phyloP scores from a whole-genome alignment of 2,797 vertebrate species.

The Sternarchorhynchus goeldii region DNA sequence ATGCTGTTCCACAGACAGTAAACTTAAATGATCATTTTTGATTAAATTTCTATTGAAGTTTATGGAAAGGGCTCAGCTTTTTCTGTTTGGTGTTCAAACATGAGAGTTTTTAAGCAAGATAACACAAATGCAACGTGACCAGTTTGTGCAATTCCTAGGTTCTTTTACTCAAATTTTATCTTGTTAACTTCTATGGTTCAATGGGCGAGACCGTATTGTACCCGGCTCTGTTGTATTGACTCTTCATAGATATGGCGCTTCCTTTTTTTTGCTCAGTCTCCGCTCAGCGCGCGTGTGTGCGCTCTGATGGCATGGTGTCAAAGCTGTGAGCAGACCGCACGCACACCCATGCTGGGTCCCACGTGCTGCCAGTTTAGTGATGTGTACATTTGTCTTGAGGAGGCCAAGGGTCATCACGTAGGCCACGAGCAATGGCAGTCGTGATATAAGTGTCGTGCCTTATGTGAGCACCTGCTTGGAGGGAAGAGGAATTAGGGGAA shows the following conservation, averaged over 20 bases:
- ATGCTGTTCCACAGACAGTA: background rate
- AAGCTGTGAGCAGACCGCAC: background rate
- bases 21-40: background rate
- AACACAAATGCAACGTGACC: background rate
- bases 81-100: background rate
- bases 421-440: background rate
- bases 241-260: background rate
- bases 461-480: background rate
- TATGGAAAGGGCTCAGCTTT: background rate
- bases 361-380: constrained; percentile 32
- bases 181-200: too few species aligned
- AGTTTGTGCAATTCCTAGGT: background rate
- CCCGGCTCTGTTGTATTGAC: background rate
- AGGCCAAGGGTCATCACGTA: constrained; percentile 22
- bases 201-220: too few species aligned
- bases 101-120: background rate
- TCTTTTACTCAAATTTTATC: too few species aligned
- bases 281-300: background rate
- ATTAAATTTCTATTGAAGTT: constrained; percentile 2
- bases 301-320: background rate
- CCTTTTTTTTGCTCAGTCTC: background rate
- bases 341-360: background rate
- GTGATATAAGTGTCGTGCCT: background rate
- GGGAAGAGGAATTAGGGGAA: background rate
- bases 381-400: background rate